phyloP scores from a whole-genome alignment of 2,797 vertebrate genomes.

The Catostomus latipinnis region DNA sequence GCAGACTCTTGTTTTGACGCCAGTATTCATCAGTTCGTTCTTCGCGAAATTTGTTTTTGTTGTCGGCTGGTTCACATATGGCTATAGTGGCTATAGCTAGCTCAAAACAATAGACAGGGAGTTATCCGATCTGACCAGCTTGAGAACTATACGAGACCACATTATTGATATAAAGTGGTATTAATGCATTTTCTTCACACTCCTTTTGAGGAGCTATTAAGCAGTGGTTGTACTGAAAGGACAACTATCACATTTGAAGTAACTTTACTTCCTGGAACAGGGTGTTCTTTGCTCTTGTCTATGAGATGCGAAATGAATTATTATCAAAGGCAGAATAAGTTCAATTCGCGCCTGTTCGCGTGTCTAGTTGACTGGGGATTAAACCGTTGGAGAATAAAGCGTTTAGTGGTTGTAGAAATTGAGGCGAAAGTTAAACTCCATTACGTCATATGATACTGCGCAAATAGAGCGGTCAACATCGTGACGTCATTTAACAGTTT shows the following conservation, averaged over 20 bases:
- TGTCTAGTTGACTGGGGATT: background rate
- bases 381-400: background rate
- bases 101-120: constrained; percentile 44
- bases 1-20: background rate
- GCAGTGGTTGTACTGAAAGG: background rate
- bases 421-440: constrained; percentile 18
- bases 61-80: background rate
- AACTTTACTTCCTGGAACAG: constrained; percentile 57
- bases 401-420: background rate
- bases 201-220: background rate
- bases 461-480: background rate
- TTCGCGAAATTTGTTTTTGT: background rate
- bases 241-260: constrained; percentile 16
- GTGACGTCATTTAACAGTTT: constrained; percentile 14
- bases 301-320: background rate
- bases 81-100: constrained; percentile 17
- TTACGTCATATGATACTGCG: constrained; percentile 33
- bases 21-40: background rate
- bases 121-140: background rate
- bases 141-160: background rate
- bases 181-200: too few species aligned
- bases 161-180: background rate
- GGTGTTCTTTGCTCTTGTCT: constrained; percentile 33
- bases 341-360: background rate
- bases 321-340: too few species aligned